phyloP scores from a whole-genome alignment of 1,140 invertebrate genomes.

The Drosophila ogumai region DNA sequence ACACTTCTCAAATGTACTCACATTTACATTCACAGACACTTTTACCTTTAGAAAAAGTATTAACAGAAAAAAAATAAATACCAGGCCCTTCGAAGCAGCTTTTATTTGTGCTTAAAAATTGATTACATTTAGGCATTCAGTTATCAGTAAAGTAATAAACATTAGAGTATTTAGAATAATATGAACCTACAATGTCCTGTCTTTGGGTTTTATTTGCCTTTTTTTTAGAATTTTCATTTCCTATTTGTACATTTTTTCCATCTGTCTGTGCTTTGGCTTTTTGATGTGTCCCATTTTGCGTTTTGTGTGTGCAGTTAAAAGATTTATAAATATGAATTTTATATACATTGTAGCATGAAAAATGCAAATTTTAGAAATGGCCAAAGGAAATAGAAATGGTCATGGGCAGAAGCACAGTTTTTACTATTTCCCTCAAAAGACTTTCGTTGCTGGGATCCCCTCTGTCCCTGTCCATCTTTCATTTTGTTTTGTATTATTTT shows the following conservation, averaged over 20 bases:
- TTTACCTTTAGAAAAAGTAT: not conserved
- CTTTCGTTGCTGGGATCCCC: not conserved
- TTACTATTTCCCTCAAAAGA: slow-evolving; percentile 33
- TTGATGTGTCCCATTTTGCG: slow-evolving; percentile 73
- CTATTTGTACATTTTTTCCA: slow-evolving; percentile 78
- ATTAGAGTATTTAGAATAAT: slow-evolving; percentile 4
- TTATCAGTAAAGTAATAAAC: not conserved
- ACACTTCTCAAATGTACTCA: slow-evolving; percentile 5
- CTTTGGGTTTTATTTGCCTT: slow-evolving; percentile 19
- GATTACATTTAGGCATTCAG: too few species aligned
- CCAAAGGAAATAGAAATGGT: slow-evolving; percentile 81
- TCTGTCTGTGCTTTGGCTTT: slow-evolving; percentile 65
- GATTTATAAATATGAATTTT: slow-evolving; percentile 83
- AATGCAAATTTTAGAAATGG: slow-evolving; percentile 79
- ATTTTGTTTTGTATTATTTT: slow-evolving; percentile 8
- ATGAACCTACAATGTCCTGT: not conserved
- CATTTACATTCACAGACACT: not conserved
- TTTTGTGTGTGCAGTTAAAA: slow-evolving; percentile 80
- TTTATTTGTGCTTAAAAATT: too few species aligned
- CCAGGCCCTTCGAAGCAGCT: not conserved
- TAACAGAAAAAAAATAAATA: not conserved
- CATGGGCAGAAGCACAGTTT: slow-evolving; percentile 45
- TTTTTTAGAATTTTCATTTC: slow-evolving; percentile 70
- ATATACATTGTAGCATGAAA: slow-evolving; percentile 83
- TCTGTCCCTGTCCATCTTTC: not conserved